A percentile compares a stretch with the other conserved stretches of the same genome.
phyloP scores from a whole-genome alignment of 2,113 vertebrate species.

The Ailuropoda melanoleuca region DNA sequence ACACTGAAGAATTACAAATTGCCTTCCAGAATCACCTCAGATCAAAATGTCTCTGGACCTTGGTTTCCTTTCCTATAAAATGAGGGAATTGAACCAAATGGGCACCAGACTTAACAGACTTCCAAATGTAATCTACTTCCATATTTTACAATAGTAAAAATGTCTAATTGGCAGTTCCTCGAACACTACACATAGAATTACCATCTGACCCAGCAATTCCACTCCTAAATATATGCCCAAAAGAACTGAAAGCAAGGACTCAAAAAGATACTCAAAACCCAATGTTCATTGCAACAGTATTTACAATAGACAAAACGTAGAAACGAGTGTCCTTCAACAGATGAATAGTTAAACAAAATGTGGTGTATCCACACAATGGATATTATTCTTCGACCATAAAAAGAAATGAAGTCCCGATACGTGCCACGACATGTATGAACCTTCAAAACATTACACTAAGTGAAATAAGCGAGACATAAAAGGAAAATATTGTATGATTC shows the following conservation, averaged over 20 bases:
- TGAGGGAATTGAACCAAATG: not conserved
- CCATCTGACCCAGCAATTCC: not conserved
- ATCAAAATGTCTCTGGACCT: not conserved
- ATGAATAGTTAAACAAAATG: not conserved
- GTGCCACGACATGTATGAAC: not conserved
- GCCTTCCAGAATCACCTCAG: not conserved
- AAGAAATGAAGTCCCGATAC: not conserved
- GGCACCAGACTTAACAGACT: not conserved
- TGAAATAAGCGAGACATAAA: not conserved
- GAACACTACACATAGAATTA: not conserved
- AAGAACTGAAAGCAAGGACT: not conserved
- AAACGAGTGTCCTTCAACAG: not conserved
- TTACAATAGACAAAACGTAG: not conserved
- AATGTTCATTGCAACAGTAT: not conserved
- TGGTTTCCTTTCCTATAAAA: conserved; percentile 13
- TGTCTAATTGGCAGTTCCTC: not conserved
- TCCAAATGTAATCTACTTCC: not conserved
- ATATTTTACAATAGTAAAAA: not conserved
- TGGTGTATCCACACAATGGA: not conserved
- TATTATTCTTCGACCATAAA: not conserved
- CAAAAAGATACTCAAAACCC: not conserved
- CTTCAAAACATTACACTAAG: not conserved
- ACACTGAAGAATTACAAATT: not conserved
- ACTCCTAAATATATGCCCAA: not conserved
- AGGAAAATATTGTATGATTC: not conserved